A percentile compares a stretch with the other conserved stretches of the same genome.
Evolutionary conservation across 2,797 vertebrate species (phyloP).

Genomic region (Garrulus glandarius): DNA sequence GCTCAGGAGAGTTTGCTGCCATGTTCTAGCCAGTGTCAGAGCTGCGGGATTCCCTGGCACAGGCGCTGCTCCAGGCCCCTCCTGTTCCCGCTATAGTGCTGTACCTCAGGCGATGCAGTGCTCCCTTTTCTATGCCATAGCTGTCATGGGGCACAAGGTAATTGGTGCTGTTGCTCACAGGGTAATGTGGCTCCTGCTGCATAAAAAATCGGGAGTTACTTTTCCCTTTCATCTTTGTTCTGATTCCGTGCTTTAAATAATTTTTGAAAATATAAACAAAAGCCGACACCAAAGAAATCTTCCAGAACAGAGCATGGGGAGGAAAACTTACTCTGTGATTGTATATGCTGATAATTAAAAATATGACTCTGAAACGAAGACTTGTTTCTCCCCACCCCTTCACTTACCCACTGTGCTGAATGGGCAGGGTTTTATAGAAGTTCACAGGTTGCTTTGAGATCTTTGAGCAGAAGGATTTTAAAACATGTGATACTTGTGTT

Average conservation of each 20-base stretch:
- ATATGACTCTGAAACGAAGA: not conserved
- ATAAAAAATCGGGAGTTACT: not conserved
- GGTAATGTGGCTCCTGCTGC: not conserved
- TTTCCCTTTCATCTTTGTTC: not conserved
- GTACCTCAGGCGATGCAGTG: not conserved
- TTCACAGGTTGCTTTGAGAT: slow-evolving; percentile 15
- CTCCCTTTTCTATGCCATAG: not conserved
- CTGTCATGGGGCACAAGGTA: not conserved
- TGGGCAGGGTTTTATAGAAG: not conserved
- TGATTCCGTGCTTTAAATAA: not conserved
- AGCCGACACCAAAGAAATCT: not conserved
- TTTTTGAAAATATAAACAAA: not conserved
- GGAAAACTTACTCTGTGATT: not conserved
- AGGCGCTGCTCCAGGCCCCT: not conserved
- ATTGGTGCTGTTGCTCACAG: not conserved
- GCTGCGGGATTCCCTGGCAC: not conserved
- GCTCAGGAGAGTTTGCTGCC: not conserved
- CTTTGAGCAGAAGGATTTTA: not conserved
- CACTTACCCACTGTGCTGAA: not conserved
- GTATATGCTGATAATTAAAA: not conserved
- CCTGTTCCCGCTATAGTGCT: not conserved
- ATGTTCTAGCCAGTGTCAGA: not conserved
- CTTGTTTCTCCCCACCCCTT: not conserved
- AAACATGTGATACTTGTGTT: not conserved
- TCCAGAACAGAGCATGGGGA: not conserved